Evolutionary conservation across 2,888 invertebrate genomes (phyloP).

Genomic region (Bellardia bayeri): DNA sequence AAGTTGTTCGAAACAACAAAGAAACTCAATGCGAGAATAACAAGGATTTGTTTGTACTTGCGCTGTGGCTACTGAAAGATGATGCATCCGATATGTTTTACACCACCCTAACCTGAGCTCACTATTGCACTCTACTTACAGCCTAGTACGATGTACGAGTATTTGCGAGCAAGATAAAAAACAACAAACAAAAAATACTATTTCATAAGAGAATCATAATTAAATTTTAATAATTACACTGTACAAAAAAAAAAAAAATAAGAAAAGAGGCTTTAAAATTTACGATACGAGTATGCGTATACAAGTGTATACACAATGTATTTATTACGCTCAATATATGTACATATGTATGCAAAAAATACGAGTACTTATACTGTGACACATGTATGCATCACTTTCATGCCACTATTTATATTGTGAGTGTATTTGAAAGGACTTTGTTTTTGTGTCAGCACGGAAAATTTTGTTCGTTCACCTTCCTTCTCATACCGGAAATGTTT

Average conservation of each 20-base stretch:
- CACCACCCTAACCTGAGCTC: conserved; percentile 39
- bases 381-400: background rate
- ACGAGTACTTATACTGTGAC: background rate
- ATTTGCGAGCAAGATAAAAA: background rate
- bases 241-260: background rate
- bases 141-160: background rate
- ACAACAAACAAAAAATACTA: background rate
- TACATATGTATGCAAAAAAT: background rate
- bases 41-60: conserved; percentile 74
- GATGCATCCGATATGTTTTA: conserved; percentile 21
- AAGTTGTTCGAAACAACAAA: background rate
- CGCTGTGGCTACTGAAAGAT: conserved; percentile 49
- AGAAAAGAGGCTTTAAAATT: background rate
- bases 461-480: conserved; percentile 15
- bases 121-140: background rate
- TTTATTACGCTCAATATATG: background rate
- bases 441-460: conserved; percentile 19
- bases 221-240: conserved; percentile 7
- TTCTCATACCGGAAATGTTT: conserved; percentile 58
- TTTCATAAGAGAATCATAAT: conserved; percentile 5
- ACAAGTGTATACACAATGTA: background rate
- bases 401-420: background rate
- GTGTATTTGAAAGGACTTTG: background rate
- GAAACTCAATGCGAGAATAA: conserved; percentile 3
- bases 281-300: conserved; percentile 22